Percentiles rank a stretch among this genome's conserved stretches.
Conservation (phyloP, 53 echinoderm and acorn worm species). For the Arbacia lixula region DNA sequence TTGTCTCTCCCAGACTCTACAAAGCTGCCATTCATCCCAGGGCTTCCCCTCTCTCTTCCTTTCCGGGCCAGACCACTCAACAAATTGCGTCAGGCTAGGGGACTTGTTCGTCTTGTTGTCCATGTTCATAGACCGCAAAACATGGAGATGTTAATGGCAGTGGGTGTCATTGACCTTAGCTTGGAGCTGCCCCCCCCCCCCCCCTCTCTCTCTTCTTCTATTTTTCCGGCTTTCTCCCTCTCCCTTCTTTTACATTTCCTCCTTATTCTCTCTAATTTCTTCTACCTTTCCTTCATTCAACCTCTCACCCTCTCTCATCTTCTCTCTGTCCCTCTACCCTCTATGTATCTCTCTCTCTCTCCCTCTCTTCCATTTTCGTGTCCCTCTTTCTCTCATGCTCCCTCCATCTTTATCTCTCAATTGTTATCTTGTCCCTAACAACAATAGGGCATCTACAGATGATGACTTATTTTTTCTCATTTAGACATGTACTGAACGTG, state of each 20-base stretch:
- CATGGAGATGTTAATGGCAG: too few relatives aligned
- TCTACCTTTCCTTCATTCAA: background rate
- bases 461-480: too few relatives aligned
- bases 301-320: background rate
- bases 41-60: too few relatives aligned
- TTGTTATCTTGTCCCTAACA: background rate
- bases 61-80: too few relatives aligned
- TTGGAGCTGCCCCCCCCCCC: constrained; percentile 1
- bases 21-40: constrained; percentile 27
- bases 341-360: background rate
- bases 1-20: constrained; percentile 2
- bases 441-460: too few relatives aligned
- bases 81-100: too few relatives aligned
- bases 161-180: too few relatives aligned
- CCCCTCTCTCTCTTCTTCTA: background rate
- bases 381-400: background rate
- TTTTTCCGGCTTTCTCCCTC: background rate
- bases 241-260: background rate
- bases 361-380: background rate
- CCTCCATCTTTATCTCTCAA: background rate
- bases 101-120: too few relatives aligned
- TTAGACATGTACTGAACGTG: too few relatives aligned
- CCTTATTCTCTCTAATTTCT: background rate
- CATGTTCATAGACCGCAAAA: too few relatives aligned
- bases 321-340: background rate